Evolutionary conservation across 2,888 invertebrate species (phyloP), one percentile per base, ranked within the genome.

Genomic region (Trissoscelio sp.): DNA sequence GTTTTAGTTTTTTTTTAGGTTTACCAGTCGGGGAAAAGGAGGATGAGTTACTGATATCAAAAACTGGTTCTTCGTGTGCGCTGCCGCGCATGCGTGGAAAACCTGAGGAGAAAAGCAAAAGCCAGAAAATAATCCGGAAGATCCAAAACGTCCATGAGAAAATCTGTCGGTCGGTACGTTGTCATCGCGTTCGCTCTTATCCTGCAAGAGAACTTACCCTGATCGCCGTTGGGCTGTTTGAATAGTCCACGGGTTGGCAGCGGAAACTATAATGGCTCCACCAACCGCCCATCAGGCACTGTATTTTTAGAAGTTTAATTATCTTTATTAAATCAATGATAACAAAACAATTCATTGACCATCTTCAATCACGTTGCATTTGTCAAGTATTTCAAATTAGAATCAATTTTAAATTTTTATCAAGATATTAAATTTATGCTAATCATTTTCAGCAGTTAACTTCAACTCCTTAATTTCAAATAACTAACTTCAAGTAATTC

Each of bases 191-290:
- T 70, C 60, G 51, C 73, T 42, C 11, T 78, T 62, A 64, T 72
- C 81, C 83, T 83, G 83, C n/a, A n/a, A 24, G 44, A 58, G 34
- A 87, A 94, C 96, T 96, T 95, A 97, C 97, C 95, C 96, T 95
- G 91, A 94, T 93, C 85, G 97, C 96, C 90, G 95, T 94, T 83
- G 95, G 94, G 92, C 94, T 95, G 92, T 95, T 94, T 87, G 95
- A 94, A 93, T 96, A 96, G 93, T 97, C 97, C 92, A 97, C 97
- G 81, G 97, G 97, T 93, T 97, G 96, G 93, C 97, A 97, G 91
- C 94, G 94, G 91, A 95, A 95, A 92, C 95, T 96, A 95, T 97
- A 97, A 91, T 96, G 95, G 90, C 94, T 94, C 94, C 96, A 95
- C 97, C 97, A 97, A 92, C 97, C 97, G 90, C 96, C 95, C 95